Evolutionary conservation across 2,888 invertebrate species (phyloP).

Genomic region (Tholera decimalis): DNA sequence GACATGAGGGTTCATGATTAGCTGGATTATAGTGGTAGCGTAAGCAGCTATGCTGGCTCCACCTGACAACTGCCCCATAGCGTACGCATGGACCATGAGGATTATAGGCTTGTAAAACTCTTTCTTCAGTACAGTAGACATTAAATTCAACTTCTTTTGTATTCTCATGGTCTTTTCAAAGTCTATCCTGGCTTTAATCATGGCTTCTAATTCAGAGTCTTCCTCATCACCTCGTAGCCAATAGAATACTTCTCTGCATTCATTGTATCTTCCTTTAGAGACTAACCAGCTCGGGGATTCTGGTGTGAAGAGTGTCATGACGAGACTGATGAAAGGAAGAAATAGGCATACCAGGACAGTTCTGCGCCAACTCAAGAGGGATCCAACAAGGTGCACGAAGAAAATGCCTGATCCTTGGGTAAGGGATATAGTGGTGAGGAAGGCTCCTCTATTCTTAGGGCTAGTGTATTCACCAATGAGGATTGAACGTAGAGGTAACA

Average conservation of each 20-base stretch:
- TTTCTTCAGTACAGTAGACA: slow-evolving; percentile 74
- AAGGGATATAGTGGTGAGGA: slow-evolving; percentile 91
- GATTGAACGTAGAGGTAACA: slow-evolving; percentile 85
- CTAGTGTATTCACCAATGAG: slow-evolving; percentile 90
- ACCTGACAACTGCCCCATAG: slow-evolving; percentile 92
- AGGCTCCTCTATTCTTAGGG: slow-evolving; percentile 91
- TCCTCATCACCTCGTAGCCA: slow-evolving; percentile 89
- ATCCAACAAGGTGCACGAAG: slow-evolving; percentile 91
- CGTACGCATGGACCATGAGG: slow-evolving; percentile 91
- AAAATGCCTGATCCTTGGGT: slow-evolving; percentile 91
- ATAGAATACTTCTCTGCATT: slow-evolving; percentile 89
- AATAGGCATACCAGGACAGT: slow-evolving; percentile 86
- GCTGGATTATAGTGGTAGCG: slow-evolving; percentile 91
- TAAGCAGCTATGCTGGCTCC: slow-evolving; percentile 93
- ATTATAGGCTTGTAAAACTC: slow-evolving; percentile 91
- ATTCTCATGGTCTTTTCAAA: slow-evolving; percentile 67
- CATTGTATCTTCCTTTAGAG: slow-evolving; percentile 85
- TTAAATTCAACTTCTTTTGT: slow-evolving; percentile 50
- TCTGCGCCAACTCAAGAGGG: slow-evolving; percentile 89
- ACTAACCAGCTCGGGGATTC: slow-evolving; percentile 93
- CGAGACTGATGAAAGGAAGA: slow-evolving; percentile 84
- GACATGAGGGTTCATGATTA: slow-evolving; percentile 90
- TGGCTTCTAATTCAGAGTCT: slow-evolving; percentile 79
- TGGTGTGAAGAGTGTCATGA: slow-evolving; percentile 82
- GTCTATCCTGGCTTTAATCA: slow-evolving; percentile 75